phyloP scores from a whole-genome alignment of 2,888 invertebrate species.

The Eutolmus rufibarbis region DNA sequence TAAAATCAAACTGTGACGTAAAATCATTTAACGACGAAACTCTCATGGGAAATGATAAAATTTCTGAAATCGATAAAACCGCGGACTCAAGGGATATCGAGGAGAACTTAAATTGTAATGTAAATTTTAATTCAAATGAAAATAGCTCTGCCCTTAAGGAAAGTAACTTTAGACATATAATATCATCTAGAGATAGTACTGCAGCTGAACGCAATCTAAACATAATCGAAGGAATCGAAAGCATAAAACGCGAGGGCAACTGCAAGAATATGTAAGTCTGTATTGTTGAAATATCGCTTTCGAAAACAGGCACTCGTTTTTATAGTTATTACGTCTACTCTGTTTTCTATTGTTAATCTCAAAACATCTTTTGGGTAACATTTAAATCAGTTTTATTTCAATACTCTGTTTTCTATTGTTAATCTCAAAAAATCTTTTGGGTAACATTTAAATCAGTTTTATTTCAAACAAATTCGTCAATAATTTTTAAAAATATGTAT shows the following conservation, averaged over 20 bases:
- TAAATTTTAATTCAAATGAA: neutral
- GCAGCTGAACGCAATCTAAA: neutral
- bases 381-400: too few relatives aligned
- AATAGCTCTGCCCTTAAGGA: neutral
- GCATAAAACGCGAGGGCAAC: neutral
- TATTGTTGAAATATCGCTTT: neutral
- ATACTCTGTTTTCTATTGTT: neutral
- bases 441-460: neutral
- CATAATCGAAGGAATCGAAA: neutral
- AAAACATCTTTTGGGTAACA: neutral
- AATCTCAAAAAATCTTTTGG: neutral
- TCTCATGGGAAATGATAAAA: constrained; percentile 3
- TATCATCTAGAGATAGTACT: constrained; percentile 3
- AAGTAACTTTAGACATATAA: constrained; percentile 20
- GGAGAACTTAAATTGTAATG: neutral
- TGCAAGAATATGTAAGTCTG: neutral
- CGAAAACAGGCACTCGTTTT: neutral
- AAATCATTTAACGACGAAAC: constrained; percentile 28
- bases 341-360: neutral
- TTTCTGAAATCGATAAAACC: neutral
- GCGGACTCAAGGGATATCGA: neutral
- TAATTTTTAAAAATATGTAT: neutral
- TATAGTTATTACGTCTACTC: neutral
- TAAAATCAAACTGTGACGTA: constrained; percentile 6
- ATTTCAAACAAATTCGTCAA: neutral